Conservation (phyloP, 2,888 invertebrate genomes). For the Linyphia triangularis region DNA sequence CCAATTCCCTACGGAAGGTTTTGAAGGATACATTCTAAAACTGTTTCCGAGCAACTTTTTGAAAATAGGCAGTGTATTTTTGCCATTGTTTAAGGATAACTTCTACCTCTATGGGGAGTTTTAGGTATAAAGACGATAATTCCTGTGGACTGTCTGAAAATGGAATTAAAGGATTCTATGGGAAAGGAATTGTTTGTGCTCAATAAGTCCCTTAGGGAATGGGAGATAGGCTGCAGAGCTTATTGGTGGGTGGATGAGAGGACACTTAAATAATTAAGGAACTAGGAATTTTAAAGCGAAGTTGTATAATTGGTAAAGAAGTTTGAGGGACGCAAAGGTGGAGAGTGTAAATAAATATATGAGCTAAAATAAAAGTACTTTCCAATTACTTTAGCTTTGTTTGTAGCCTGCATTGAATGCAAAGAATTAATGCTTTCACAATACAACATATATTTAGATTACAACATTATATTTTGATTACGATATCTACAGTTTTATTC, state of each 20-base stretch:
- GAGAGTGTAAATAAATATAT: not conserved
- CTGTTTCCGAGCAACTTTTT: not conserved
- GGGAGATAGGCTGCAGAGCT: not conserved
- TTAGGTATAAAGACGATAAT: not conserved
- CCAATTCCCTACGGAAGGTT: not conserved
- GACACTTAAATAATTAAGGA: conserved; percentile 49
- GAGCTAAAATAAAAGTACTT: conserved; percentile 7
- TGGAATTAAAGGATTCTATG: conserved; percentile 7
- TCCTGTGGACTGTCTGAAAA: not conserved
- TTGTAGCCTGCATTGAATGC: not conserved
- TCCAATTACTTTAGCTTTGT: not conserved
- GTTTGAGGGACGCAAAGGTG: not conserved
- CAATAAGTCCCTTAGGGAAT: conserved; percentile 29
- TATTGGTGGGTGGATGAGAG: not conserved
- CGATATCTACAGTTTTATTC: no score
- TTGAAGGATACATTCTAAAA: not conserved
- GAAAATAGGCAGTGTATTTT: not conserved
- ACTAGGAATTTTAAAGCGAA: conserved; percentile 27
- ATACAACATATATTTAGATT: no score
- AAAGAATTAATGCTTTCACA: no score
- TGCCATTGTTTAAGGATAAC: not conserved
- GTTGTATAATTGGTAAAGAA: conserved; percentile 10
- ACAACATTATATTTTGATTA: no score
- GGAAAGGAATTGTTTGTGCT: conserved; percentile 5
- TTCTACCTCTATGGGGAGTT: not conserved